Evolutionary conservation across 2,113 vertebrate species (phyloP), one percentile per base, ranked within the genome.

Genomic region (Cephalopholis sonnerati): DNA sequence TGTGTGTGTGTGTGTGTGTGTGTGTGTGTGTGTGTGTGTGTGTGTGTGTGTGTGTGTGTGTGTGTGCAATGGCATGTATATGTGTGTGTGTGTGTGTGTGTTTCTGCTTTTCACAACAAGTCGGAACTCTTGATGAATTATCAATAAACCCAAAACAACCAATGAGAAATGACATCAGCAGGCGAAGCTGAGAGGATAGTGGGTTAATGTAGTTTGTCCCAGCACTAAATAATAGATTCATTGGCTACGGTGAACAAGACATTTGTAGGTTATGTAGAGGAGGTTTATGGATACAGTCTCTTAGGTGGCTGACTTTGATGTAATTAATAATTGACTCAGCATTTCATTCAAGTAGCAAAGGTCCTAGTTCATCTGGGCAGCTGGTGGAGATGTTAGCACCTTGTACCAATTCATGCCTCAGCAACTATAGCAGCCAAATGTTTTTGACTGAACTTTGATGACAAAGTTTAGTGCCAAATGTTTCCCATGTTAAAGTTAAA

Each of bases 261-360:
- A 78, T 61, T 70, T 83, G 76, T 86, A 62, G 80, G 58, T 80
- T 58, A 79, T 81, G 24, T 69, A 57, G 66, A 83, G 69, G 71
- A 58, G 29, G 77, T 36, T 36, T 36, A 36, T 36, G 32, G 32
- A 36, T 36, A 36, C 32, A 36, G 32, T 36, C 32, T 36, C 32
- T 36, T 55, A 7, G 20, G 62, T 50, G 51, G 32, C 67, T 88
- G 71, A 44, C 20, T 59, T 72, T 86, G 36, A 53, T 61, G 57
- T 68, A 76, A 36, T 36, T 36, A 39, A 63, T 32, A 55, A 63
- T 44, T 54, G 39, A 69, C 75, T 74, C 71, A 74, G 70, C 18
- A 48, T n/a, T 73, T 24, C 67, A 66, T 89, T 86, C 83, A 83
- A 27, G 20, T 54, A 25, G 24, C 44, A 72, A 51, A 53, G 39